Percentiles rank a stretch among this genome's conserved stretches.
Conservation (phyloP, 2,888 invertebrate species). For the Pediacus dermestoides region DNA sequence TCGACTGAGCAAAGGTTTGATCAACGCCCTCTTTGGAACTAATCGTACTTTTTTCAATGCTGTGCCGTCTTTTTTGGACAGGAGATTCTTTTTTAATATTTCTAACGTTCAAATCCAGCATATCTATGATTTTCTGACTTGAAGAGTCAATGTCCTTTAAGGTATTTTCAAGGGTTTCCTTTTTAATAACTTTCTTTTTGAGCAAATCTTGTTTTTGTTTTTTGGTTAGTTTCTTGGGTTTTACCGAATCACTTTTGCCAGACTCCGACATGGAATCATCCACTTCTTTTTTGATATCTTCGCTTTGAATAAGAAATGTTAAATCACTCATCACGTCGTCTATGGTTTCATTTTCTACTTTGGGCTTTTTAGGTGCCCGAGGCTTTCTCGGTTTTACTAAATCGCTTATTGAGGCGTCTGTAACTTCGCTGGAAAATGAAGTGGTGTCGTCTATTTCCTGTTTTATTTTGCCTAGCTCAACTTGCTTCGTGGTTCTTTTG, state of each 20-base stretch:
- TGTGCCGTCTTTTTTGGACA: slow-evolving; percentile 42
- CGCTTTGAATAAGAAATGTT: slow-evolving; percentile 35
- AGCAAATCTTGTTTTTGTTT: slow-evolving; percentile 31
- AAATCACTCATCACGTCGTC: slow-evolving; percentile 47
- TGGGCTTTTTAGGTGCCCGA: slow-evolving; percentile 25
- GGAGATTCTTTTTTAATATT: slow-evolving; percentile 34
- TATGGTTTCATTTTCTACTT: slow-evolving; percentile 34
- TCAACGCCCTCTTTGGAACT: slow-evolving; percentile 28
- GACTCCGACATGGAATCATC: slow-evolving; percentile 33
- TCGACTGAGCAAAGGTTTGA: slow-evolving; percentile 14
- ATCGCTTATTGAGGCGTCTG: slow-evolving; percentile 18
- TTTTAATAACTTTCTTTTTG: slow-evolving; percentile 39
- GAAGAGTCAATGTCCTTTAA: slow-evolving; percentile 40
- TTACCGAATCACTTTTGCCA: slow-evolving; percentile 31
- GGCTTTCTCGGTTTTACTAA: slow-evolving; percentile 23
- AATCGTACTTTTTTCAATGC: slow-evolving; percentile 47
- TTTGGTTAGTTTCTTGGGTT: slow-evolving; percentile 36
- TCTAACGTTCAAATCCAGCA: slow-evolving; percentile 46
- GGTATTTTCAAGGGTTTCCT: slow-evolving; percentile 43
- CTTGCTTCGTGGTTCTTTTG: slow-evolving; percentile 22
- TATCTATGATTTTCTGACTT: slow-evolving; percentile 46
- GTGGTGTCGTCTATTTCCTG: slow-evolving; percentile 24
- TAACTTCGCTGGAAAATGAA: slow-evolving; percentile 23
- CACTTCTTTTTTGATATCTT: slow-evolving; percentile 38
- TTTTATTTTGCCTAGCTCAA: slow-evolving; percentile 33